These are phyloP conservation scores for Pheosia gnoma DNA, from an alignment of 2,888 invertebrate species.

Conservation along the genomic window DNA sequence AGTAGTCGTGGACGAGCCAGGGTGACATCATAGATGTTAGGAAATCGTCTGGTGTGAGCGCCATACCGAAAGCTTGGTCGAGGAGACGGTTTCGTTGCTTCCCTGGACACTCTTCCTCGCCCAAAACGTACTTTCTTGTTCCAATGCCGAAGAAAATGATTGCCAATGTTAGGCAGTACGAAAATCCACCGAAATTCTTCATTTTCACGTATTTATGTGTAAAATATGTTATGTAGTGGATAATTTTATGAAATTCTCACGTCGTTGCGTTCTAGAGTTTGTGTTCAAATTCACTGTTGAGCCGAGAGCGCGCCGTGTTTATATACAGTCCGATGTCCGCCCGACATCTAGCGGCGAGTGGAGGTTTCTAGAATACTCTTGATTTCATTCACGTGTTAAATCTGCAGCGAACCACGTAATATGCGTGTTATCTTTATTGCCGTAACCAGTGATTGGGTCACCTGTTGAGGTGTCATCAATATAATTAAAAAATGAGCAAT, in stretches of 20 bases:
- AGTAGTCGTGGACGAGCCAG: conserved; percentile 56
- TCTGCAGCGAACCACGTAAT: conserved; percentile 22
- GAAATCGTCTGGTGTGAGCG: conserved; percentile 64
- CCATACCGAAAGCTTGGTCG: conserved; percentile 63
- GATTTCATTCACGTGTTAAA: conserved; percentile 23
- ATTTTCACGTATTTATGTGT: conserved; percentile 20
- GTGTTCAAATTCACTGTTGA: conserved; percentile 21
- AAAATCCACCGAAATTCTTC: conserved; percentile 29
- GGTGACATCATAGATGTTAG: conserved; percentile 56
- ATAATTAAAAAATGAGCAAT: not conserved
- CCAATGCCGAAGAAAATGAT: conserved; percentile 28
- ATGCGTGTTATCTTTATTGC: conserved; percentile 16
- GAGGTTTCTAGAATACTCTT: conserved; percentile 51
- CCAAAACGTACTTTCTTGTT: conserved; percentile 19
- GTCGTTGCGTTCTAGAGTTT: conserved; percentile 12
- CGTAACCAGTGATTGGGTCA: conserved; percentile 17
- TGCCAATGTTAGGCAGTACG: conserved; percentile 23
- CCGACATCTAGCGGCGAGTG: conserved; percentile 59
- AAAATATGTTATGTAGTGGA: not conserved
- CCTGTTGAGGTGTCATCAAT: conserved; percentile 1
- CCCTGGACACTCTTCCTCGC: conserved; percentile 44
- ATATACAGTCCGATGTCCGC: conserved; percentile 37
- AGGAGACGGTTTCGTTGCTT: conserved; percentile 42
- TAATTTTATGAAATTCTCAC: not conserved
- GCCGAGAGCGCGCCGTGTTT: conserved; percentile 31